A percentile compares a stretch with the other conserved stretches of the same genome.
phyloP scores from a whole-genome alignment of 2,888 invertebrate species.

The Acanthosepion pharaonis region DNA sequence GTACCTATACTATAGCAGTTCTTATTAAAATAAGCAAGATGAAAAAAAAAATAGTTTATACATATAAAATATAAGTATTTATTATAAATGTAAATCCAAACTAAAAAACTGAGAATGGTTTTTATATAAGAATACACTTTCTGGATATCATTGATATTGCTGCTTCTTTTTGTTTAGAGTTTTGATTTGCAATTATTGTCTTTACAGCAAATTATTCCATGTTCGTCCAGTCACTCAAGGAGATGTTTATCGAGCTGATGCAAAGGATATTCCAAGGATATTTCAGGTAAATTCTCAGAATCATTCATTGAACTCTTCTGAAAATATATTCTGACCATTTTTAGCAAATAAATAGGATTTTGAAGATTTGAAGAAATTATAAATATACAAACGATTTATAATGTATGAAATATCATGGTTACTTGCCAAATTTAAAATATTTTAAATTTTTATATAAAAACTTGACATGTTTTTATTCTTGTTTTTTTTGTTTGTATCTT shows the following conservation, averaged over 20 bases:
- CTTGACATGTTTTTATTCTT: neutral
- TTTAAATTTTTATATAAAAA: neutral
- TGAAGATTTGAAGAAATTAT: neutral
- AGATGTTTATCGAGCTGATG: constrained; percentile 98
- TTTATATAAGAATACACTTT: too few species aligned
- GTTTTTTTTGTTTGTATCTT: constrained; percentile 34
- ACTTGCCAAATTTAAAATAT: too few species aligned
- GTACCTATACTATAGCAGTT: too few species aligned
- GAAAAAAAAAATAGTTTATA: too few species aligned
- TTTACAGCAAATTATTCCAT: constrained; percentile 94
- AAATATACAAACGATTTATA: too few species aligned
- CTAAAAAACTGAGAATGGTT: too few species aligned
- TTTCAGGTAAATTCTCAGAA: constrained; percentile 81
- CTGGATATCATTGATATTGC: too few species aligned
- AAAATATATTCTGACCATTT: neutral
- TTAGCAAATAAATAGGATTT: neutral
- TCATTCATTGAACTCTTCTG: neutral
- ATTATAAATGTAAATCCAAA: too few species aligned
- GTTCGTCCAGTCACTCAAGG: constrained; percentile 98
- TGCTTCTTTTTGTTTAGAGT: too few species aligned
- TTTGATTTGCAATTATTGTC: neutral
- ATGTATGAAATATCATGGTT: too few species aligned
- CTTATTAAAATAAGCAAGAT: too few species aligned
- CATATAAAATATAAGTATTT: too few species aligned
- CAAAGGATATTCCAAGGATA: constrained; percentile 98